Evolutionary conservation across 1,140 invertebrate species (phyloP), one percentile per base, ranked within the genome.

Genomic region (Acromyrmex charruanus): DNA sequence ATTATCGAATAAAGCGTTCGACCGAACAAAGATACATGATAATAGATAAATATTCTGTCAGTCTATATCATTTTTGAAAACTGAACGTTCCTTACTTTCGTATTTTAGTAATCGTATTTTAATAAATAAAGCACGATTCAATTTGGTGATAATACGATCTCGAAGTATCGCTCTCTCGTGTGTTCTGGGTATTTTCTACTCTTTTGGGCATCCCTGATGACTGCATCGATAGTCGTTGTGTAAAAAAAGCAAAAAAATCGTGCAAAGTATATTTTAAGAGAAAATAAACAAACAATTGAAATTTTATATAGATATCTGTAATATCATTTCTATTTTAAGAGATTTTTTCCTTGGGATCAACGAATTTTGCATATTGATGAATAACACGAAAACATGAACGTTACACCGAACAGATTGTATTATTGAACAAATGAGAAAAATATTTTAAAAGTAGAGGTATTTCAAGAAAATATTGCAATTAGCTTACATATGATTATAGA

Each of bases 81-180:
- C 55, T 49, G 0, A 21, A 35, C 39, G 6, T 28, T 53, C 14
- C 49, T 68, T 53, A 35, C 31, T 80, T 68, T 55, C 28, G 63
- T 68, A 80, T 68, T 80, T 31, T n/a, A 28, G 77, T 44, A 80
- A 80, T 80, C 49, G 25, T 25, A 25, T 25, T 25, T 25, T 25
- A 25, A 1, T 25, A 25, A 25, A 44, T n/a, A 28, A 51, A 35
- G 28, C 21, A 63, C 49, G 28, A 80, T 66, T 80, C 44, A 39
- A 80, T 79, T 79, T 49, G 28, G 2, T 61, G 49, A 68, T 80
- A 80, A 80, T 31, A 39, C 25, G 31, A 53, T 66, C 18, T 66
- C 59, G 28, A 53, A 16, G 61, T 53, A 66, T 63, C 39, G 16
- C 21, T 44, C 75, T 53, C 25, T 63, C 18, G n/a, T 12, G 21